Evolutionary conservation across 2,888 invertebrate species (phyloP), one percentile per base, ranked within the genome.

Genomic region (Belgica antarctica): DNA sequence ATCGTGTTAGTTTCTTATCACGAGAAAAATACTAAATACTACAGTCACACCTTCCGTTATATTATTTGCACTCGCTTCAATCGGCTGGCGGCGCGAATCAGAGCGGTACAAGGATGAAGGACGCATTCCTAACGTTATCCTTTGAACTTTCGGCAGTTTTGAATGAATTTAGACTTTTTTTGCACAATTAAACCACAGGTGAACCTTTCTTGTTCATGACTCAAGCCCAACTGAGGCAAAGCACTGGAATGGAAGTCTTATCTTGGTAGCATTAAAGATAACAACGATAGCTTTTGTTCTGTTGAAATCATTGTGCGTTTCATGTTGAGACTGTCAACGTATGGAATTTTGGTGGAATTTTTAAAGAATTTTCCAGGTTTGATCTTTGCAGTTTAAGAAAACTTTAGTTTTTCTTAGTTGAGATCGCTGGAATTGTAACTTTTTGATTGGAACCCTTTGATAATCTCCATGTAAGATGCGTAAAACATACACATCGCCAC

Each of bases 41-140:
- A 61, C 25, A 24, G 28, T 2, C 62, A 62, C 62, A 76, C 76
- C 76, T 74, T 74, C 73, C 34, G 73, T 72, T 57, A 76, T 76
- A 71, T 75, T 76, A 68, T 73, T 74, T 5, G 75, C 74, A 65
- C 74, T 75, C 3, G 75, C 76, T 71, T 73, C 72, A 46, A 74
- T 71, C 57, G 71, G 71, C 22, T 59, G 34, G 15, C 71, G 10
- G 7, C 71, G 61, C 17, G 73, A 74, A 71, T 73, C 73, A 46
- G 70, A 72, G 15, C 73, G 73, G 57, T 73, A 57, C 19, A 74
- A 34, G 19, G 74, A 74, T 8, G 70, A 70, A 24, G 74, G 74
- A 57, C 74, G 57, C 10, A 73, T 73, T 72, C 72, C 73, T 17
- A n/a, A 4, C 2, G 19, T 52, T 5, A 36, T 63, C 24, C n/a